Base-by-base conservation (phyloP, 2,113 vertebrate species). In the Pithys albifrons region DNA sequence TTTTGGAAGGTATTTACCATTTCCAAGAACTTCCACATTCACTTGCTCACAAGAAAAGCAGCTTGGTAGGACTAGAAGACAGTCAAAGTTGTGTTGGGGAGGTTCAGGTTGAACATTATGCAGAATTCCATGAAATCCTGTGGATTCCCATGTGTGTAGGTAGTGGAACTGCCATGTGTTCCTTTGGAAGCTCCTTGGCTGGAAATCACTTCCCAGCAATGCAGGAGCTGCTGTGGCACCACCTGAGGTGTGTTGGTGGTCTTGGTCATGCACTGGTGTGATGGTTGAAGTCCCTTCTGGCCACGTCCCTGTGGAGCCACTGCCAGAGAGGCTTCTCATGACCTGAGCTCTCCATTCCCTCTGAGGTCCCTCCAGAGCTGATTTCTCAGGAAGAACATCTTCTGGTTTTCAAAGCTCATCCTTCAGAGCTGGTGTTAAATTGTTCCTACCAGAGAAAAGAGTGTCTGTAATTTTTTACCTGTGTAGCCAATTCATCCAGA, bases 231-330 rank as follows among this genome's bases (percentile, higher is more conserved):
- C 46, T 0, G 1, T 28, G 77, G 39, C 46, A 41, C 33, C 23
- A 1, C n/a, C 62, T 14, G 46, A 57, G 16, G 11, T 0, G 0
- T 7, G 27, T 0, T 23, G 51, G 3, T 31, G 57, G 23, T 12
- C 28, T 12, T 15, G 51, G 25, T 14, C 3, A 0, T 12, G 1
- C 12, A 1, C 37, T 3, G 54, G 14, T 6, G 62, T 1, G 4
- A 4, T 6, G 48, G 22, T 7, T 3, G n/a, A 37, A 8, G 37
- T 22, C 18, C 37, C 49, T 33, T 19, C 85, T 39, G 73, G 41
- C 1, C 2, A 2, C 25, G 37, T 28, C 71, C 48, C 28, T 3
- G 25, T 7, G 46, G 37, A 70, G 7, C 43, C 1, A 3, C 7
- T 20, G 17, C 45, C 49, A 11, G 3, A 59, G 79, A 58, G 20